Evolutionary conservation across 2,888 invertebrate genomes (phyloP), one percentile per base, ranked within the genome.

Genomic region (Tridacna crocea): DNA sequence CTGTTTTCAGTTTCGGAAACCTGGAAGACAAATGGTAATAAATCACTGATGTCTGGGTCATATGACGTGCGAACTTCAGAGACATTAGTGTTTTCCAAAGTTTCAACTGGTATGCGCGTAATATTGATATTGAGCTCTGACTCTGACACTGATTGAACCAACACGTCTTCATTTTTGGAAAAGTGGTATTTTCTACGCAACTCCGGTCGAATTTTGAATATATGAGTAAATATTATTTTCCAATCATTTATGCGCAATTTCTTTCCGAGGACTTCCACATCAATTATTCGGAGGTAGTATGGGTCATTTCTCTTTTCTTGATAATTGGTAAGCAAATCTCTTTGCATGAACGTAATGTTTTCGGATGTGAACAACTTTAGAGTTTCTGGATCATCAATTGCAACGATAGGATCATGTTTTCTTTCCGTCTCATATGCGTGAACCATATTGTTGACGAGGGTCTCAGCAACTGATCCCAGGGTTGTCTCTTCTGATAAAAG

Each of bases 401-500:
- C 58, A 11, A 47, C 26, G 4, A n/a, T 17, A 22, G 36, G 55
- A 12, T 24, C 65, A 22, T 27, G 47, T 46, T 51, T 51, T 0
- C 74, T 77, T 46, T 63, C 70, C 4, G 63, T 46, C 3, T 74
- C 61, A 36, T 36, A 36, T 36, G 36, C 8, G 36, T 36, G 8
- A 4, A 4, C 24, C 26, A 48, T 13, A 55, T 80, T 79, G 19
- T 80, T 77, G 27, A 74, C 27, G 19, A 83, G 46, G 24, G 80
- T 83, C 13, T 72, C 26, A 15, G 76, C 66, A 19, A 87, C 10
- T 22, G 77, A 58, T 11, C 55, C 75, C 27, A 87, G 66, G 0
- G 84, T 77, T 15, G 78, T 66, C 36, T 78, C 63, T 47, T 81
- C 83, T 24, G 87, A 87, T 22, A 87, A 47, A 24, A 87, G 24